Evolutionary conservation across 2,888 invertebrate species (phyloP), one percentile per base, ranked within the genome.

Genomic region (Idaea biselata): DNA sequence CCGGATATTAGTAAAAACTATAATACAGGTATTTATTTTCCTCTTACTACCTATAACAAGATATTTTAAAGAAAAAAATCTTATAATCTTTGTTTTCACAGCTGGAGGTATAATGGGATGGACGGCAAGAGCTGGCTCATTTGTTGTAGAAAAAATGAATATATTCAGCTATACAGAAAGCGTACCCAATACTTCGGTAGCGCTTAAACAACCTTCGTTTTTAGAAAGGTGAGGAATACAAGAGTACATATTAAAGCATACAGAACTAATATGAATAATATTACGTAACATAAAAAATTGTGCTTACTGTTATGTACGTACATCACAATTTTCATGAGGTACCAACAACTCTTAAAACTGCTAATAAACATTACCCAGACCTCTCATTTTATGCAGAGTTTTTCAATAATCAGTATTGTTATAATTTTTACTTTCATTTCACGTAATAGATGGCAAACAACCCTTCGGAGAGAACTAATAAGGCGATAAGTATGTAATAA

Each of bases 101-200:
- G 81, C 93, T 6, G 92, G 93, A 18, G 94, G 94, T 8, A 89
- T 95, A 7, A 92, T 94, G 86, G 95, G 95, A 16, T 97, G 97
- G 97, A 96, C 97, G 0, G 95, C 96, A 7, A 93, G 96, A 66
- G 97, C 97, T 6, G 96, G 97, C 1, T 95, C 95, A 53, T 97
- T 95, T 80, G 96, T 97, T 6, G 96, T 96, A 5, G 96, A 97
- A 73, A 97, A 97, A 82, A 97, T 97, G 95, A 93, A 91, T 66
- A 90, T 93, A 53, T 91, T 93, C 68, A 93, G 91, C 71, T 91
- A 92, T 65, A 89, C 92, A 1, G 93, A 93, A 66, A 90, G 84
- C 68, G 90, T 91, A 25, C 90, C 91, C 11, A 90, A 82, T 65
- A 84, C 89, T 0, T 81, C 90, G 0, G 83, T 88, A 73, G 89